Base-by-base conservation (phyloP, 1,140 invertebrate genomes). In the Macrobrachium nipponense region DNA sequence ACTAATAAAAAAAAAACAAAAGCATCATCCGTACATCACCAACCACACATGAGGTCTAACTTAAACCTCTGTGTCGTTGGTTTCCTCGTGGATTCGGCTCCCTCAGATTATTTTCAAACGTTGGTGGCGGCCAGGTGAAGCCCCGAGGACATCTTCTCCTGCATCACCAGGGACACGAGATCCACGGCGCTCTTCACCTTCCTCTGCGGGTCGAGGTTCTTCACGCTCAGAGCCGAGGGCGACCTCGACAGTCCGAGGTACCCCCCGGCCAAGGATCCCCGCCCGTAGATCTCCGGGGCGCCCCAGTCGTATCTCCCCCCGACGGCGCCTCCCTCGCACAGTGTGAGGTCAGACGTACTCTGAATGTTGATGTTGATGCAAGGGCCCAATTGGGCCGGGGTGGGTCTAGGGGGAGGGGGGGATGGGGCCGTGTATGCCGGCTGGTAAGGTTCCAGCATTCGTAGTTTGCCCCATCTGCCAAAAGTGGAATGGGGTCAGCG, bases 391-490 rank as follows among this genome's bases (percentile, higher is more conserved):
- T 72, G 72, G 2, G 86, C 75, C 15, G 68, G 75, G 6, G 86
- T 73, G 15, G 82, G 81, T 5, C 76, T 76, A n/a, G 81, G 81
- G 36, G 88, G 81, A 58, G 88, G 72, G 14, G 77, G 77, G 0
- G 62, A 72, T n/a, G 88, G 88, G 23, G 88, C 88, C n/a, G 88
- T 97, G 91, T 96, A 97, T 89, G 96, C 96, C 11, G 95, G 95
- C 90, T 96, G 96, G 91, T 96, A 96, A 7, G 95, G 95, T 90
- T 96, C 95, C 91, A 96, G 90, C 95, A 97, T 97, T 60, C 97
- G 93, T 72, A 98, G 97, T 92, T 98, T 98, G 82, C 95, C 95
- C 96, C 96, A 96, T 78, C 95, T 89, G 88, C n/a, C n/a, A n/a
- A 18, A 75, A 20, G 61, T 51, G n/a, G 43, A 61, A 51, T 20